Conservation (phyloP, 2,888 invertebrate genomes). For the Stictocephala bisonia region DNA sequence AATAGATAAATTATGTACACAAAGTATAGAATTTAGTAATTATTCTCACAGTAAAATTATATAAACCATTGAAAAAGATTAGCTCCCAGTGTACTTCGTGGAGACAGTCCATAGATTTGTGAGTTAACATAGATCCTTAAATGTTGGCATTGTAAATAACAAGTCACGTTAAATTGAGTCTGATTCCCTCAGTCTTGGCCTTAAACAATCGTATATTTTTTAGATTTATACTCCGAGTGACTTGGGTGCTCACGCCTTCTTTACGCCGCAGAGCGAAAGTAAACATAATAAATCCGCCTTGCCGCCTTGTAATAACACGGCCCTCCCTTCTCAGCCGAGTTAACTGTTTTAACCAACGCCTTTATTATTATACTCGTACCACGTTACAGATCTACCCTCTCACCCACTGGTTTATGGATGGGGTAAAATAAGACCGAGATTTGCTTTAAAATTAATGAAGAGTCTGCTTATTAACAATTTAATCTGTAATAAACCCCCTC, state of each 20-base stretch:
- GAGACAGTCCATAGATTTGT: too few species aligned
- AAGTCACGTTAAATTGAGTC: neutral
- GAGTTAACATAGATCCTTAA: too few species aligned
- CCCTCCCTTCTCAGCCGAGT: neutral
- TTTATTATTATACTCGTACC: constrained; percentile 28
- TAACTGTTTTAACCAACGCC: constrained; percentile 35
- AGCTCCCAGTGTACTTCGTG: too few species aligned
- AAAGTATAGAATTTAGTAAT: too few species aligned
- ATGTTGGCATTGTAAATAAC: too few species aligned
- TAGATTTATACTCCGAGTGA: constrained; percentile 35
- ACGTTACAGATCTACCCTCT: neutral
- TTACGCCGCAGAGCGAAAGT: constrained; percentile 37
- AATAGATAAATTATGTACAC: too few species aligned
- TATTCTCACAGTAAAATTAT: too few species aligned
- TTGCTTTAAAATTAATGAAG: too few species aligned
- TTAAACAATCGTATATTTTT: neutral
- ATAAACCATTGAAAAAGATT: too few species aligned
- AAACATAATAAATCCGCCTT: constrained; percentile 37
- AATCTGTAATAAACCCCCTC: too few species aligned
- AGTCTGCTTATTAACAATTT: too few species aligned
- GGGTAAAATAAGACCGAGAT: too few species aligned
- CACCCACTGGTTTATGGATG: constrained; percentile 13
- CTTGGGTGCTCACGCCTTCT: constrained; percentile 33
- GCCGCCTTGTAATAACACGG: constrained; percentile 27
- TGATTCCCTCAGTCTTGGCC: neutral